These are phyloP conservation scores for Peromyscus leucopus DNA, from an alignment of 2,113 vertebrate species.

Conservation along the genomic window DNA sequence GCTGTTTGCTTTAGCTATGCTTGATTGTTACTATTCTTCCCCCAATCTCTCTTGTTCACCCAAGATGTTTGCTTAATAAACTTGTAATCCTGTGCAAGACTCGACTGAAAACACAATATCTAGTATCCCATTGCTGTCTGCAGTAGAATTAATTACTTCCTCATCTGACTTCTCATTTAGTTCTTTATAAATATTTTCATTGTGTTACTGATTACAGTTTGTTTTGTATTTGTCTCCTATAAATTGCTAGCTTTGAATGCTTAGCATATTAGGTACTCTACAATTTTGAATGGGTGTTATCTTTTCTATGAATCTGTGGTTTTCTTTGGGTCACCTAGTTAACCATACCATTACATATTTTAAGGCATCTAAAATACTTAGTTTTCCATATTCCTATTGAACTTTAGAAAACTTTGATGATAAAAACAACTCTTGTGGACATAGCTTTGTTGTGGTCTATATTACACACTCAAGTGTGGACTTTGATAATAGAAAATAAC, in stretches of 20 bases:
- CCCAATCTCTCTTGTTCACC: conserved; percentile 55
- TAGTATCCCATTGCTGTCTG: conserved; percentile 48
- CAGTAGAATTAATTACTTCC: conserved; percentile 68
- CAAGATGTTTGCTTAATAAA: conserved; percentile 66
- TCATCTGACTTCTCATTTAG: conserved; percentile 70
- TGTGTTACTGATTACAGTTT: conserved; percentile 61
- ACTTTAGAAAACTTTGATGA: conserved; percentile 64
- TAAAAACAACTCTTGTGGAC: conserved; percentile 63
- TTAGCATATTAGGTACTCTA: conserved; percentile 47
- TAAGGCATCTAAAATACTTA: conserved; percentile 65
- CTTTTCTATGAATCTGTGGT: conserved; percentile 56
- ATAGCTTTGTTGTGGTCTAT: conserved; percentile 66
- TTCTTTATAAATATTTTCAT: conserved; percentile 62
- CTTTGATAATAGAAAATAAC: conserved; percentile 69
- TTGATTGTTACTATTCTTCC: conserved; percentile 65
- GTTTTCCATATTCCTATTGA: conserved; percentile 61
- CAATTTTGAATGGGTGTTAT: conserved; percentile 55
- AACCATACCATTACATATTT: conserved; percentile 61
- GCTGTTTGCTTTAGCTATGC: conserved; percentile 62
- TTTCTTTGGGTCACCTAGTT: conserved; percentile 51
- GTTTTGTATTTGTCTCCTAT: conserved; percentile 67
- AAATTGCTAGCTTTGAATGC: conserved; percentile 69
- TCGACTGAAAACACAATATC: conserved; percentile 13
- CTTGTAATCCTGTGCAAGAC: conserved; percentile 59
- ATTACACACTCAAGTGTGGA: conserved; percentile 60